Percentiles rank a stretch among this genome's conserved stretches.
Evolutionary conservation across 1,140 invertebrate genomes (phyloP).

Genomic region (Notospermus geniculatus): DNA sequence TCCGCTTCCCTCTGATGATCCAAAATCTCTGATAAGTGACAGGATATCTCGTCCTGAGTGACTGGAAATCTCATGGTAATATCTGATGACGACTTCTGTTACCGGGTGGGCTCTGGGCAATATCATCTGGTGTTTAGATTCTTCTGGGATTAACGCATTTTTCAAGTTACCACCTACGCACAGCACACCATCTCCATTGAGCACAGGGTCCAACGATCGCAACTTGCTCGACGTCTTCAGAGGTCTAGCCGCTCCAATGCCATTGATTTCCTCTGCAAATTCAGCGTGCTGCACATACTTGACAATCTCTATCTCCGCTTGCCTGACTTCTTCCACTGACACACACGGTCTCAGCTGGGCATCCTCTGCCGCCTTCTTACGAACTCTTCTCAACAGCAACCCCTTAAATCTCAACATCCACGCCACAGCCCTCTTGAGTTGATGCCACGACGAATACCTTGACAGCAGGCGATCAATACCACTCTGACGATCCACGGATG

Average conservation of each 20-base stretch:
- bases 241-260: background rate
- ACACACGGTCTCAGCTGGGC: background rate
- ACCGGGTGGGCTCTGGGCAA: background rate
- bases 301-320: background rate
- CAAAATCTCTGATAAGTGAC: background rate
- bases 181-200: background rate
- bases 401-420: background rate
- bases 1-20: slow-evolving; percentile 14
- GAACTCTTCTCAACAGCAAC: background rate
- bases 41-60: slow-evolving; percentile 6
- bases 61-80: background rate
- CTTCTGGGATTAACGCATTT: slow-evolving; percentile 2
- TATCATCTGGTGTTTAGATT: slow-evolving; percentile 8
- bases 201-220: background rate
- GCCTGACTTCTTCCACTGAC: background rate
- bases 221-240: background rate
- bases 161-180: background rate
- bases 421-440: background rate
- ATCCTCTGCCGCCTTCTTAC: background rate
- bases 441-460: background rate
- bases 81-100: background rate
- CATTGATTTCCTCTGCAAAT: background rate
- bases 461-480: background rate
- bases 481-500: too few species aligned
- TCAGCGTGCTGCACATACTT: background rate